These are phyloP conservation scores for Centruroides vittatus DNA, from an alignment of 1,140 invertebrate genomes.

Conservation along the genomic window DNA sequence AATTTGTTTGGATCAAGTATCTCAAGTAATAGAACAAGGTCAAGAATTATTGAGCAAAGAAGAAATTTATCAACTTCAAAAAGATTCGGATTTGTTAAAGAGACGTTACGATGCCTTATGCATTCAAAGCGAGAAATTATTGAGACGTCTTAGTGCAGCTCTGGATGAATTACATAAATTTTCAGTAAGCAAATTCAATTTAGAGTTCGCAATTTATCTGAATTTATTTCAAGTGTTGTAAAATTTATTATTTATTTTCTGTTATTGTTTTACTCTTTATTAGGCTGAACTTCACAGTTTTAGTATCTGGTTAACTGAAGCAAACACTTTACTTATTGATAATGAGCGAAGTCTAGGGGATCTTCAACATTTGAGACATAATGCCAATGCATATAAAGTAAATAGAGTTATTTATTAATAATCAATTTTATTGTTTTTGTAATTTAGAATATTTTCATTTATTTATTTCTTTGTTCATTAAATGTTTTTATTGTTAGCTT, in stretches of 20 bases:
- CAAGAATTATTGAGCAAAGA: constrained; percentile 77
- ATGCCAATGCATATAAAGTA: constrained; percentile 51
- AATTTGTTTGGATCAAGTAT: constrained; percentile 76
- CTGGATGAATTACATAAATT: constrained; percentile 74
- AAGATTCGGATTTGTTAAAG: constrained; percentile 64
- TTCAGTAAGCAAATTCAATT: constrained; percentile 13
- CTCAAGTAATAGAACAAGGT: constrained; percentile 75
- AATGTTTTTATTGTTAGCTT: too few relatives aligned
- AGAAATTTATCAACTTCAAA: constrained; percentile 71
- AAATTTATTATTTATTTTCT: neutral
- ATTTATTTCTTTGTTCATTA: too few relatives aligned
- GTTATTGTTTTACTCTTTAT: constrained; percentile 7
- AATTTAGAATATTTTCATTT: neutral
- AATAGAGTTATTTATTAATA: neutral
- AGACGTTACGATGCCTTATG: constrained; percentile 64
- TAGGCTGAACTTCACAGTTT: constrained; percentile 62
- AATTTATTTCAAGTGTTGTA: neutral
- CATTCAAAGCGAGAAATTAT: constrained; percentile 59
- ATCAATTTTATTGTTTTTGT: constrained; percentile 1
- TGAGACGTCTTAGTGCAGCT: constrained; percentile 57
- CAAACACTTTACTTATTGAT: constrained; percentile 61
- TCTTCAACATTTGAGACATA: constrained; percentile 51
- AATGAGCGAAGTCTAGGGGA: constrained; percentile 71
- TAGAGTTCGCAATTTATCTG: neutral
- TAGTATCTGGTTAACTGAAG: constrained; percentile 66